Evolutionary conservation across 2,797 vertebrate genomes (phyloP), one percentile per base, ranked within the genome.

Genomic region (Acipenser ruthenus): DNA sequence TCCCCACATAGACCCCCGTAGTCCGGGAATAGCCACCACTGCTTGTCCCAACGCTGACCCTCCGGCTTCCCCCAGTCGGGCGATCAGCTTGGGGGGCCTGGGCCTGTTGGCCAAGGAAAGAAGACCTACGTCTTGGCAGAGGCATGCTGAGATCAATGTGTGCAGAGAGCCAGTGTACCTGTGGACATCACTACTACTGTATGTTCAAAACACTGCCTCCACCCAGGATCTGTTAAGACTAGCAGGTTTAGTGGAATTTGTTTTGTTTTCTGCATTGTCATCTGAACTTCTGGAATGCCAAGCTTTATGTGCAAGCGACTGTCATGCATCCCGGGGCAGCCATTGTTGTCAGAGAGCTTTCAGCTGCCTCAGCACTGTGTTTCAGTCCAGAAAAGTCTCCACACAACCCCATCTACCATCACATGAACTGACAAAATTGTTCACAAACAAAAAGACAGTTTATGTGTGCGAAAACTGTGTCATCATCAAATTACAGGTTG

Each of bases 111-210:
- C 92, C 93, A 78, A 93, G 73, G 72, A 93, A 86, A 67, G 94
- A 94, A 0, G 87, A 90, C 72, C 90, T 86, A 71, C 88, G 92
- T 82, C 93, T 86, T 8, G 92, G 89, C 73, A 96, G 85, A 84
- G 93, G 88, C 94, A 95, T 93, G 82, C 13, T 74, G 78, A 78
- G 2, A 65, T 71, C 72, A 65, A 71, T 6, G 51, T 73, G 7
- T 6, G 23, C 79, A 68, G 4, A 69, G 63, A 76, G 65, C 82
- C 82, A 75, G 70, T 80, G 49, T 55, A 74, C 70, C 72, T 62
- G 73, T 75, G 71, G 65, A 70, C 74, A 64, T 80, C 4, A 65
- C 67, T 69, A 60, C 60, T 67, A 69, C 65, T 69, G 69, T 56
- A n/a, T 59, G 68, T 50, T 52, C 67, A 65, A 60, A 63, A 65